Evolutionary conservation across 2,797 vertebrate species (phyloP).

Genomic region (Catharus ustulatus): DNA sequence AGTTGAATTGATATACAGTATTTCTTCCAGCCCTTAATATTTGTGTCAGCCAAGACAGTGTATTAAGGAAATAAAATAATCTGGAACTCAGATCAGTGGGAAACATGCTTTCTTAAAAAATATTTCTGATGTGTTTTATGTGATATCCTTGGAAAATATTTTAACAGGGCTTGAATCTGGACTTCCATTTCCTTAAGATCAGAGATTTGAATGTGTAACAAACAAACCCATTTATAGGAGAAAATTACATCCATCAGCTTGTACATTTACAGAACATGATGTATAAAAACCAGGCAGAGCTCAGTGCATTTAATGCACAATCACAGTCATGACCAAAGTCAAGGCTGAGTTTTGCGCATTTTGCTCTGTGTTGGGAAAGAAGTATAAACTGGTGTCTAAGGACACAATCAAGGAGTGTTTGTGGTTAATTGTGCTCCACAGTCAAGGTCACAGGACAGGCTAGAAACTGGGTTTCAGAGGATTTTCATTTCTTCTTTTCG

Average conservation of each 20-base stretch:
- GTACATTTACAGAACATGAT: not conserved
- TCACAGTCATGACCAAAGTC: not conserved
- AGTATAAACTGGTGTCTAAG: not conserved
- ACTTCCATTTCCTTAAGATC: not conserved
- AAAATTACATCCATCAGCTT: not conserved
- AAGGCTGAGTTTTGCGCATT: not conserved
- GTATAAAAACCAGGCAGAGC: not conserved
- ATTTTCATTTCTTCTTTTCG: not conserved
- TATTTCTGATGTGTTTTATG: not conserved
- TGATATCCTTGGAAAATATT: not conserved
- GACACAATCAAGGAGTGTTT: not conserved
- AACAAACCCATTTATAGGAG: not conserved
- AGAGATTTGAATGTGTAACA: not conserved
- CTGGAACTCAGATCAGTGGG: not conserved
- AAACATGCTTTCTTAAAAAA: not conserved
- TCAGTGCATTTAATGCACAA: not conserved
- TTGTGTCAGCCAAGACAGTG: not conserved
- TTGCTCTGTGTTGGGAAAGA: not conserved
- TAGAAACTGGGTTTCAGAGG: not conserved
- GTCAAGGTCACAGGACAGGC: not conserved
- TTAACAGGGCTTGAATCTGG: not conserved
- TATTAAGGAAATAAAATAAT: not conserved
- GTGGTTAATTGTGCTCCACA: not conserved
- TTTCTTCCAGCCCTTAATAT: not conserved
- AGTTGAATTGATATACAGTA: not conserved